Evolutionary conservation across 2,888 invertebrate species (phyloP).

Genomic region (Cinara cedri): DNA sequence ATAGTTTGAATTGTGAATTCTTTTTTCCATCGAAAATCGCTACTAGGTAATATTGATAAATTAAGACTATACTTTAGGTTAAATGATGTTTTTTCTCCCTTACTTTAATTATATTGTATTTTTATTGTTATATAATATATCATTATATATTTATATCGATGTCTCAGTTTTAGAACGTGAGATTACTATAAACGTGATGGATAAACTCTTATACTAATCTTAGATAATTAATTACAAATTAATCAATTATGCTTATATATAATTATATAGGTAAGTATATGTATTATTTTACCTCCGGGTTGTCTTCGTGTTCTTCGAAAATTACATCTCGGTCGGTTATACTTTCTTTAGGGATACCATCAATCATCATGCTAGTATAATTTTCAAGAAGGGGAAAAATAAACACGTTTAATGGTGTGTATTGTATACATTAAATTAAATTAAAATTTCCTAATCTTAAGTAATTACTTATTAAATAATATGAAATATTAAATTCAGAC

Average conservation of each 20-base stretch:
- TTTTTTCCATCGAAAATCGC: too few species aligned
- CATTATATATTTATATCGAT: neutral
- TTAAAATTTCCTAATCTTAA: too few species aligned
- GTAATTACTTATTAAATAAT: too few species aligned
- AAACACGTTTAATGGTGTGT: neutral
- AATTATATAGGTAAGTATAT: too few species aligned
- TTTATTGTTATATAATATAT: too few species aligned
- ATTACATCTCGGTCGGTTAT: neutral
- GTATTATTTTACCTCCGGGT: slow-evolving; percentile 24
- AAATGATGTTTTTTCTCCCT: slow-evolving; percentile 13
- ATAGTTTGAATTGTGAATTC: too few species aligned
- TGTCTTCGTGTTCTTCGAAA: slow-evolving; percentile 20
- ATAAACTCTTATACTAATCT: slow-evolving; percentile 29
- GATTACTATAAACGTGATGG: slow-evolving; percentile 5
- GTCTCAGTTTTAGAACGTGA: neutral
- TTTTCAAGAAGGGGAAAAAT: neutral
- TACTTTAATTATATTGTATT: too few species aligned
- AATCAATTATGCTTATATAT: slow-evolving; percentile 6
- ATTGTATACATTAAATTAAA: too few species aligned
- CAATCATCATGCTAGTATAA: slow-evolving; percentile 30
- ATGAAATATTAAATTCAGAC: too few species aligned
- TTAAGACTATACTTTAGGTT: neutral
- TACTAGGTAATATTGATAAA: neutral
- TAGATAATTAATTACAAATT: slow-evolving; percentile 31
- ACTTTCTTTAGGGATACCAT: slow-evolving; percentile 38